A percentile compares a stretch with the other conserved stretches of the same genome.
Evolutionary conservation across 2,113 vertebrate species (phyloP).

Genomic region (Hucho hucho): DNA sequence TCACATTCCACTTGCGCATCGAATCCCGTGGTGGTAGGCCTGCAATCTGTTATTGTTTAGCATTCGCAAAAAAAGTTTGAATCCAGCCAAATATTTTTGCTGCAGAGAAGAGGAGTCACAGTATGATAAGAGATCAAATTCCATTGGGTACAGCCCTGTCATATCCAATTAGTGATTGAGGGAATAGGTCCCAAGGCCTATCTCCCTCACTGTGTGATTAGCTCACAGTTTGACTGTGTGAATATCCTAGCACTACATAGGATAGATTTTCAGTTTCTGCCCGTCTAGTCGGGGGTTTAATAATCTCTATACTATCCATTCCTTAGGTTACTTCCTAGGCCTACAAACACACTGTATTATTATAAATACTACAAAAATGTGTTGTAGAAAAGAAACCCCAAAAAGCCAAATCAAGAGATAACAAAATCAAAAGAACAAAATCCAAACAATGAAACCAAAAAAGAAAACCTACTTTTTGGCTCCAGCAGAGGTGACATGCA

Average conservation of each 20-base stretch:
- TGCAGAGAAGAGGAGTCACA: slow-evolving; percentile 2
- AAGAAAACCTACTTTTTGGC: slow-evolving; percentile 50
- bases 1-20: neutral
- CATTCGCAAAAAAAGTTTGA: neutral
- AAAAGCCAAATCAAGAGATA: slow-evolving; percentile 22
- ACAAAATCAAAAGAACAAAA: slow-evolving; percentile 29
- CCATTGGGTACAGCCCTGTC: slow-evolving; percentile 9
- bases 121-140: slow-evolving; percentile 17
- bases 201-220: neutral
- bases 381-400: slow-evolving; percentile 20
- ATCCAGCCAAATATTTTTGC: slow-evolving; percentile 1
- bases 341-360: neutral
- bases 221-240: neutral
- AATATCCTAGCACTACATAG: neutral
- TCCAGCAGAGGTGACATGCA: slow-evolving; percentile 67
- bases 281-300: neutral
- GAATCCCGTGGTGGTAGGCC: neutral
- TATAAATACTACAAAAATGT: neutral
- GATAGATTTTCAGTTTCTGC: neutral
- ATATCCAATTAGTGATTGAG: neutral
- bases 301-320: neutral
- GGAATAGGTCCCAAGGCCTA: neutral
- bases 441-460: slow-evolving; percentile 12
- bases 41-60: neutral
- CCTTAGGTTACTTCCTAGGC: neutral